Base-by-base conservation (phyloP, 1,140 invertebrate species). In the Mercenaria mercenaria region DNA sequence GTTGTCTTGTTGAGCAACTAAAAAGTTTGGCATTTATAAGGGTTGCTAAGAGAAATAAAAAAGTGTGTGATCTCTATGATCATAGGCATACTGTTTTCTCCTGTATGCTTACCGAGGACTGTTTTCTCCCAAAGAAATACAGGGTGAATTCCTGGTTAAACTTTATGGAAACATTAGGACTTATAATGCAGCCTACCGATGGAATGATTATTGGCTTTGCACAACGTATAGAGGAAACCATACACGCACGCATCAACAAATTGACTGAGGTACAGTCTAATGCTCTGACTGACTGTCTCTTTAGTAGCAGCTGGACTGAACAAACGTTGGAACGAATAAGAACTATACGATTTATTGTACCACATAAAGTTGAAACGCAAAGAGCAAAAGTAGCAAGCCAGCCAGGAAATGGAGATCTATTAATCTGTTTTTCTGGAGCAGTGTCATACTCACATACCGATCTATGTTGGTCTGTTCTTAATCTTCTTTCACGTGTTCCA, bases 181-280 rank as follows among this genome's bases (percentile, higher is more conserved):
- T 89, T 10, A 89, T 50, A 20, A 80, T 41, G n/a, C 23, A 72
- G 32, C 56, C 59, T 15, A 67, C 87, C 23, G 56, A 41, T 26
- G 34, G 72, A 15, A 47, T 81, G 64, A 20, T 89, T 11, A 76
- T 89, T 50, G 23, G 52, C 20, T 89, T 81, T 82, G 87, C 87
- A 23, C 18, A 26, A 18, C 20, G 67, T 39, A 18, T 89, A 18
- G 87, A 52, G 13, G 13, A 23, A 1, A 79, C 2, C 10, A 52
- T 23, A 50, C 10, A 32, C 3, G 11, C 20, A 10, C 34, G 34
- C 26, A 32, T 72, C 11, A 72, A 2, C 15, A 26, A 72, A 1
- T 0, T 15, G 39, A 15, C 29, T 23, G 3, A 3, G 6, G 10
- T 13, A 15, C n/a, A 72, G 34, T 72, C 67, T 1, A 29, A 23